Evolutionary conservation across 2,888 invertebrate genomes (phyloP).

Genomic region (Cephus pygmeus): DNA sequence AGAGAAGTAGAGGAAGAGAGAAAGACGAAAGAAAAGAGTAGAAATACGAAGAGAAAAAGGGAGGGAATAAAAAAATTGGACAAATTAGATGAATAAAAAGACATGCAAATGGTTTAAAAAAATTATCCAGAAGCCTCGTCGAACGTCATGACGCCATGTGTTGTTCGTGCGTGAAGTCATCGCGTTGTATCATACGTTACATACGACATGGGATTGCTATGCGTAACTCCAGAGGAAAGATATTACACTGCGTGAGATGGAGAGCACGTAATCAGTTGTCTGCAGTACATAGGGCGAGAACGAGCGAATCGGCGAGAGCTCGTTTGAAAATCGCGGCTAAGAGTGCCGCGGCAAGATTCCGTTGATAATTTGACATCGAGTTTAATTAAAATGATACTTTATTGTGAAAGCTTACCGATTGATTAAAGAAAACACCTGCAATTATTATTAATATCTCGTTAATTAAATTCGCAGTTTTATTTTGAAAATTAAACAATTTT

Average conservation of each 20-base stretch:
- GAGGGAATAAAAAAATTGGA: not conserved
- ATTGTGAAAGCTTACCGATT: not conserved
- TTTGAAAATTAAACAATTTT: not conserved
- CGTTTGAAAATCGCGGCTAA: not conserved
- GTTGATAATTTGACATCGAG: not conserved
- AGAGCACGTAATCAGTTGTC: constrained; percentile 43
- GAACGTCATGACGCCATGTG: not conserved
- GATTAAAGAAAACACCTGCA: no score
- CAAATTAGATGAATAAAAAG: not conserved
- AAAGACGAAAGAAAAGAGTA: not conserved
- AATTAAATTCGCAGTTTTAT: not conserved
- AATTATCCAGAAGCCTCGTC: not conserved
- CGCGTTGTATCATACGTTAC: not conserved
- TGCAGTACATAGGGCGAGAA: constrained; percentile 41
- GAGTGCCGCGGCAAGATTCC: not conserved
- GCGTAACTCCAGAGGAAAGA: constrained; percentile 24
- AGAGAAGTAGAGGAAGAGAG: not conserved
- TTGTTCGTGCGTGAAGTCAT: not conserved
- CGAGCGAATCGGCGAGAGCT: not conserved
- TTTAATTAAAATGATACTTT: not conserved
- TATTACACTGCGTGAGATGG: constrained; percentile 43
- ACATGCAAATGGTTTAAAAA: not conserved
- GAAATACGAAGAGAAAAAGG: not conserved
- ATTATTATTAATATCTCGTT: no score
- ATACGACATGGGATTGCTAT: not conserved